Percentiles rank a stretch among this genome's conserved stretches.
phyloP scores from a whole-genome alignment of 2,797 vertebrate genomes.

The Periophthalmus magnuspinnatus region DNA sequence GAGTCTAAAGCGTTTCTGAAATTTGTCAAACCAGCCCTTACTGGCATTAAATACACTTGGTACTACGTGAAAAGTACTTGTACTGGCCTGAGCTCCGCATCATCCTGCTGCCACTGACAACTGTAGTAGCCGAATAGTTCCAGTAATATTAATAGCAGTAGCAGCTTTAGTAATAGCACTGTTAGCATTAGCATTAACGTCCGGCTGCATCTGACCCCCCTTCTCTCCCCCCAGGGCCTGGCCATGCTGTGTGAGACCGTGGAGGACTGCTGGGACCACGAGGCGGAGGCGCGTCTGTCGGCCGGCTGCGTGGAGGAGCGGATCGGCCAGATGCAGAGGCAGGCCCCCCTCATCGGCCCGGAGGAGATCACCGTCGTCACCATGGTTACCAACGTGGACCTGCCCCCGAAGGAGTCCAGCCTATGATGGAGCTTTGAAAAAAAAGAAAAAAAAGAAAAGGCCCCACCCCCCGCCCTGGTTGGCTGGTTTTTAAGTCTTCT shows the following conservation, averaged over 20 bases:
- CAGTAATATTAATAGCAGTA: no score
- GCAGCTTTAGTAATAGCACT: no score
- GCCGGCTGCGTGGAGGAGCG: conserved; percentile 96
- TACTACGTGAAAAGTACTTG: no score
- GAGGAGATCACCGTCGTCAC: conserved; percentile 98
- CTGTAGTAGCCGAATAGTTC: no score
- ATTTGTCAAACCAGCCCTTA: no score
- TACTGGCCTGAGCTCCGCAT: no score
- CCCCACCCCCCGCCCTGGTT: conserved; percentile 61
- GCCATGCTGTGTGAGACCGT: conserved; percentile 95
- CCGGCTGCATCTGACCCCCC: not conserved
- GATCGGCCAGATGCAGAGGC: conserved; percentile 94
- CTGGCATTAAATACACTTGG: no score
- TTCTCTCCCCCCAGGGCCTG: conserved; percentile 80
- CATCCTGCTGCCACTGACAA: no score
- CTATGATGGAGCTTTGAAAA: conserved; percentile 83
- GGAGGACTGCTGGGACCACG: conserved; percentile 99
- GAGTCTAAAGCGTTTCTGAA: no score
- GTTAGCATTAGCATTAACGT: no score
- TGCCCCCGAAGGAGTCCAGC: conserved; percentile 98
- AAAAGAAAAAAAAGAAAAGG: conserved; percentile 16
- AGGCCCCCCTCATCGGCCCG: conserved; percentile 88
- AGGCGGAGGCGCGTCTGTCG: conserved; percentile 93
- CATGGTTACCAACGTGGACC: conserved; percentile 98
- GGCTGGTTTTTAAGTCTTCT: conserved; percentile 49